Evolutionary conservation across 1,140 invertebrate genomes (phyloP), one percentile per base, ranked within the genome.

Genomic region (Brachionus sp.): DNA sequence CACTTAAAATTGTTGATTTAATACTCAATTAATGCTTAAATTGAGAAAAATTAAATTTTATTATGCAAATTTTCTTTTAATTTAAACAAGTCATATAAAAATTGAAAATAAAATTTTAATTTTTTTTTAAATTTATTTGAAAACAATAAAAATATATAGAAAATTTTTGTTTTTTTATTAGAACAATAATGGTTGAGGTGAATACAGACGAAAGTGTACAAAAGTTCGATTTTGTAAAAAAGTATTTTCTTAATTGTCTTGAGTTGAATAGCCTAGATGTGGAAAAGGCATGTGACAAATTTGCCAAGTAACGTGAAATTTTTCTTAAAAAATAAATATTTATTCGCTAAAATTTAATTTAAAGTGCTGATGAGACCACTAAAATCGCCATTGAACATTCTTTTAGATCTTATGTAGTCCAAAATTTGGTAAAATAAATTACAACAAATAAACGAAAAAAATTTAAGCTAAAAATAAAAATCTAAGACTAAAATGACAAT

Each of bases 381-480:
- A 80, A 80, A 66, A 66, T 46, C n/a, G 80, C 80, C 9, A 37
- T 82, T 3, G 80, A 82, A 39, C 80, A 82, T 44, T 66, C 80
- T 29, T 82, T 82, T 50, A 35, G 80, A 37, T 68, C 19, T 16
- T 82, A 46, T 44, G 16, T 50, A 6, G n/a, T 82, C 10, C 7
- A 44, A 62, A 42, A 16, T 16, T 64, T 82, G 46, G 29, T 82
- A 50, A 42, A 29, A 44, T 33, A 16, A 57, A 37, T 1, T 7
- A 29, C 29, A 2, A 3, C 29, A 9, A 6, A 1, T 75, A 42
- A 3, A 19, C 2, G 23, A 25, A 75, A 46, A 25, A 23, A 44
- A 19, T 75, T 23, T 16, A 25, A 73, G 6, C 5, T 19, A 44
- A 37, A 7, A 39, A 42, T 19, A 6, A 33, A 5, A 37, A 75